Evolutionary conservation across 2,113 vertebrate genomes (phyloP).

Genomic region (Antechinus stuartii): DNA sequence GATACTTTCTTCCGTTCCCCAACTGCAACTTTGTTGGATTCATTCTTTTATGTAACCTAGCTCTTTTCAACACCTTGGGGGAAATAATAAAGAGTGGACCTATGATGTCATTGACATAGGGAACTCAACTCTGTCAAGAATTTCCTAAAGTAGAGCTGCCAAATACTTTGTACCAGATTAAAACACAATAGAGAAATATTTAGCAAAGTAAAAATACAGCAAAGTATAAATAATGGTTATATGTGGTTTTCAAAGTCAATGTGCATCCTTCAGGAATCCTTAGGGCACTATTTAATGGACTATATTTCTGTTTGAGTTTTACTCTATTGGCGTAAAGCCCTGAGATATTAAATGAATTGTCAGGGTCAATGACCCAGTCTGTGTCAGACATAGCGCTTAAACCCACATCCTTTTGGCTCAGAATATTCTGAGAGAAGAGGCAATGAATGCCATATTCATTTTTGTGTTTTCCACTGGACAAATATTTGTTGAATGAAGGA

Average conservation of each 20-base stretch:
- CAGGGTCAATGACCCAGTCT: background rate
- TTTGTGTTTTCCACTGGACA: background rate
- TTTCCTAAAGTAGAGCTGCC: background rate
- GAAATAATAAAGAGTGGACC: no score
- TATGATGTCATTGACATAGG: no score
- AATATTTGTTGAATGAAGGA: no score
- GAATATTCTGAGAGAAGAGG: background rate
- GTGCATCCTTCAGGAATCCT: background rate
- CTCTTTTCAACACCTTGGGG: no score
- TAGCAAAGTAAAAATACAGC: background rate
- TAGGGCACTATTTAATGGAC: background rate
- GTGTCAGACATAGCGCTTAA: no score
- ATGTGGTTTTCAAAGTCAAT: background rate
- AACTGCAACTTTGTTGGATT: no score
- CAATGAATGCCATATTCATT: background rate
- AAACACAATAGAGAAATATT: background rate
- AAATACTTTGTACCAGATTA: background rate
- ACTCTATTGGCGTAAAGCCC: no score
- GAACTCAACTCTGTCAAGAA: background rate
- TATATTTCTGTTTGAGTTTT: background rate
- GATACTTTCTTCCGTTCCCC: background rate
- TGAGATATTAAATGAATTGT: background rate
- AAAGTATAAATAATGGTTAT: background rate
- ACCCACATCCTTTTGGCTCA: background rate
- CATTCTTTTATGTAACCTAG: no score